Evolutionary conservation across 2,888 invertebrate species (phyloP), one percentile per base, ranked within the genome.

Genomic region (Papilio gigon): DNA sequence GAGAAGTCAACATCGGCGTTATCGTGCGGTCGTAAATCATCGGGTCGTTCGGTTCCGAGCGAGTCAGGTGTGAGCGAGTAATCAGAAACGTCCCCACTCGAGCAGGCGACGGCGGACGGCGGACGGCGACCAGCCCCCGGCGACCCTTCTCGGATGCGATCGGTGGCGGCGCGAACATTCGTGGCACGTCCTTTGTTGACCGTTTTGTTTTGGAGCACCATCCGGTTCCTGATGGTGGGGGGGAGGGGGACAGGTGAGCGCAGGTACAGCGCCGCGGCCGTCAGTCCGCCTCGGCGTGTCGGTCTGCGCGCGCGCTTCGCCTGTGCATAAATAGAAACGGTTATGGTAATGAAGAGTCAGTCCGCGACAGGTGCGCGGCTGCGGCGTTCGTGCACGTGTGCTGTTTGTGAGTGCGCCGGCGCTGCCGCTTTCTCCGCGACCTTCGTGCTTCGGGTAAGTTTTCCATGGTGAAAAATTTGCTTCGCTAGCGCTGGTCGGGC

Each of bases 151-250:
- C 77, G 80, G 78, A 77, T 75, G 78, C 80, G 84, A 80, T 80
- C 83, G 85, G 84, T 81, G 87, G 86, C 83, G 84, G 84, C 85
- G 88, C 86, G 88, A 88, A 89, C 90, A 90, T 90, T 90, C 85
- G 89, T 90, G 89, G 90, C 90, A 90, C 88, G 88, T 90, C 90
- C 89, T 91, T 90, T 90, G 91, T 90, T 90, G 88, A 89, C 88
- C 85, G 90, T 90, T 91, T 90, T 92, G 91, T 92, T 92, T 91
- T 91, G 92, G 88, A 90, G 87, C 84, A 86, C 87, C 90, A 90
- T 91, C 90, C 90, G 90, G 91, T 90, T 92, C 90, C 90, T 90
- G 86, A 86, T 87, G 86, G 87, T 83, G 88, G 85, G 88, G 80
- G 84, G 85, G 78, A 88, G 86, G 90, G 89, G 90, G 88, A 88